A percentile compares a stretch with the other conserved stretches of the same genome.
Evolutionary conservation across 2,113 vertebrate species (phyloP).

Genomic region (Sebastes schlegelii): DNA sequence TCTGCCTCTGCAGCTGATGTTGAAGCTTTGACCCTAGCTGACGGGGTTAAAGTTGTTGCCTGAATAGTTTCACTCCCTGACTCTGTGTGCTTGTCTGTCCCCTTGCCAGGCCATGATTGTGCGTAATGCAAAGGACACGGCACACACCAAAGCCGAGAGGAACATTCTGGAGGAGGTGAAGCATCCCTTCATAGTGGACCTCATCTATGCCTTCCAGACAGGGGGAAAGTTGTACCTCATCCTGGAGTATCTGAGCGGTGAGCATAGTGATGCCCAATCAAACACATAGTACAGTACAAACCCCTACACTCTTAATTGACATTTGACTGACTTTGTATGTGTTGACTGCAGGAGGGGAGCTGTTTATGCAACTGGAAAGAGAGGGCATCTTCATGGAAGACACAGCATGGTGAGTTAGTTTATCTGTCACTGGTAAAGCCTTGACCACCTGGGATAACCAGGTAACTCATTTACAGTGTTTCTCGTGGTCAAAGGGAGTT

Average conservation of each 20-base stretch:
- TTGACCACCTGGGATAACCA: neutral
- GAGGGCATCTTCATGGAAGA: slow-evolving; percentile 99
- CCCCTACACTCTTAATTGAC: neutral
- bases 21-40: slow-evolving; percentile 3
- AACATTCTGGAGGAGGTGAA: slow-evolving; percentile 99
- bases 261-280: slow-evolving; percentile 63
- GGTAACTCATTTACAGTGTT: neutral
- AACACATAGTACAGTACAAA: neutral
- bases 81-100: slow-evolving; percentile 3
- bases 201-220: slow-evolving; percentile 99
- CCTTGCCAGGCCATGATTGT: slow-evolving; percentile 95
- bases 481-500: neutral
- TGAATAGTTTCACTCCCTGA: slow-evolving; percentile 2
- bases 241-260: slow-evolving; percentile 98
- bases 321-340: slow-evolving; percentile 18
- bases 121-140: slow-evolving; percentile 98
- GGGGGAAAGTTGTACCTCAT: slow-evolving; percentile 99
- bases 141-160: slow-evolving; percentile 97
- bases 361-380: slow-evolving; percentile 99
- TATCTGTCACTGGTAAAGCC: neutral
- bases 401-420: slow-evolving; percentile 92
- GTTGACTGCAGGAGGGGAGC: slow-evolving; percentile 90
- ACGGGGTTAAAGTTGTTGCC: slow-evolving; percentile 2
- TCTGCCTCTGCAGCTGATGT: slow-evolving; percentile 35
- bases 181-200: slow-evolving; percentile 98